phyloP scores from a whole-genome alignment of 2,113 vertebrate species.

The Narcine bancroftii region DNA sequence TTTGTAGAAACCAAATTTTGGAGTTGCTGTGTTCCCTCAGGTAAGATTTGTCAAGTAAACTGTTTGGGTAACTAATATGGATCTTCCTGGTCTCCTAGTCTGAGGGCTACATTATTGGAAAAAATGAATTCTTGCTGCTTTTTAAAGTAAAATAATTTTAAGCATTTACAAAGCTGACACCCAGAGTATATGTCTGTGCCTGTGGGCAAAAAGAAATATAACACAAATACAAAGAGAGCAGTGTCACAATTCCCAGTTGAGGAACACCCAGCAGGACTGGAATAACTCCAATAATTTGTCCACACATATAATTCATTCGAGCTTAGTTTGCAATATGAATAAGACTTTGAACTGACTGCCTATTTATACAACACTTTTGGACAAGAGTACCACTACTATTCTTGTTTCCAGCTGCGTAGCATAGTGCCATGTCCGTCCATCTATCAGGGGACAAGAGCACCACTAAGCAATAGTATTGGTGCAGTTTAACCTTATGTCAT shows the following conservation, averaged over 20 bases:
- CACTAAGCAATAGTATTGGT: background rate
- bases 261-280: constrained; percentile 21
- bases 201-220: background rate
- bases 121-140: background rate
- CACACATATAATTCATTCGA: background rate
- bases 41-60: background rate
- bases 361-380: background rate
- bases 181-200: background rate
- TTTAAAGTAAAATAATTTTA: background rate
- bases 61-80: background rate
- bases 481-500: background rate
- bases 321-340: background rate
- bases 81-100: too few relatives aligned
- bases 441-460: background rate
- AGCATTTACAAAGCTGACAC: background rate
- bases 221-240: constrained; percentile 9
- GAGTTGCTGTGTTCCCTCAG: background rate
- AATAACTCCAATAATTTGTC: background rate
- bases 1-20: background rate
- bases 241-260: background rate
- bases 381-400: background rate
- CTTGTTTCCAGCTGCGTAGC: background rate
- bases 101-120: background rate
- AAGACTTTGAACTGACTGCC: background rate
- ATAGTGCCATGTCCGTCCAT: background rate